Conservation (phyloP, 2,888 invertebrate genomes). For the Baronia brevicornis region DNA sequence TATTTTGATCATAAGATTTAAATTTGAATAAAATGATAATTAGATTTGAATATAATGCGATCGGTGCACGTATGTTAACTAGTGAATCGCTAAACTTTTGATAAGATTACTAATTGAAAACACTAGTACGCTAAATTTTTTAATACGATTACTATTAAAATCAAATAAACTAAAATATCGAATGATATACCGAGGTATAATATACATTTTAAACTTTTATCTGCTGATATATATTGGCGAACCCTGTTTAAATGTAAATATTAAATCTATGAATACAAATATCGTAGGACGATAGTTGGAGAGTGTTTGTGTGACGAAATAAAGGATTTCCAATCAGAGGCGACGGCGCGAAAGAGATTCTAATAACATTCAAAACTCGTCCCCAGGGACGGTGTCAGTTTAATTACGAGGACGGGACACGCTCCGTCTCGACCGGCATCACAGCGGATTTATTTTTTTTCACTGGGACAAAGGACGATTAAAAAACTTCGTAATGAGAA, state of each 20-base stretch:
- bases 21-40: too few species aligned
- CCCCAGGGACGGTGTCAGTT: conserved; percentile 67
- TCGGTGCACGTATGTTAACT: too few species aligned
- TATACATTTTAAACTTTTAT: too few species aligned
- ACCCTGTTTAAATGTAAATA: conserved; percentile 13
- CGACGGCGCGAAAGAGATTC: conserved; percentile 68
- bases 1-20: too few species aligned
- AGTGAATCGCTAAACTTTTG: too few species aligned
- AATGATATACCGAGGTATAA: too few species aligned
- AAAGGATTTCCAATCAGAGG: conserved; percentile 65
- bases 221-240: too few species aligned
- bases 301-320: conserved; percentile 31
- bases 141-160: too few species aligned
- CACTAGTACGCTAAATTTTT: too few species aligned
- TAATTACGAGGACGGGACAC: conserved; percentile 59
- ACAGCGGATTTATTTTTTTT: conserved; percentile 65
- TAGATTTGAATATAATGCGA: too few species aligned
- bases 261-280: conserved; percentile 16
- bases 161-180: too few species aligned
- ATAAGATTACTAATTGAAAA: too few species aligned
- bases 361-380: conserved; percentile 74
- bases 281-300: conserved; percentile 11
- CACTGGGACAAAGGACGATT: conserved; percentile 68
- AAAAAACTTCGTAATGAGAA: conserved; percentile 73
- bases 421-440: conserved; percentile 52